These are phyloP conservation scores for Zonitis immaculata DNA, from an alignment of 2,888 invertebrate genomes.

Conservation along the genomic window DNA sequence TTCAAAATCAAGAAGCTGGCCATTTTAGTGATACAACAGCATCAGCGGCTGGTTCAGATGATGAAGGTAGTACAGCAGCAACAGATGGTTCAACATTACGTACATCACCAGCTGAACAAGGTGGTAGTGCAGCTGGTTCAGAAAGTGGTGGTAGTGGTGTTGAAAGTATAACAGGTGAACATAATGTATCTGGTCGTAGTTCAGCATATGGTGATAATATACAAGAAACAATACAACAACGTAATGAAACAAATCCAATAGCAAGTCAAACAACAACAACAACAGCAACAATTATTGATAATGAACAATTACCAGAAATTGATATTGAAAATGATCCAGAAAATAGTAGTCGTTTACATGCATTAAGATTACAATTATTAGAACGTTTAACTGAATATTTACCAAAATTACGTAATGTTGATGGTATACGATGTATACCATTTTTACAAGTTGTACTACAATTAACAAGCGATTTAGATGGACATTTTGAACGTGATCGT, in stretches of 20 bases:
- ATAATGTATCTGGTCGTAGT: conserved; percentile 84
- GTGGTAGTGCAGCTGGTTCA: conserved; percentile 60
- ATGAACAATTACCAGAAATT: conserved; percentile 36
- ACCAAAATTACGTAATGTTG: conserved; percentile 68
- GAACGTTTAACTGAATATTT: conserved; percentile 74
- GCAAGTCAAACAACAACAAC: conserved; percentile 19
- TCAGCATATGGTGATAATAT: conserved; percentile 81
- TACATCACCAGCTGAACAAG: conserved; percentile 75
- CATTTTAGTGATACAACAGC: conserved; percentile 78
- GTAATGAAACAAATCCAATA: conserved; percentile 52
- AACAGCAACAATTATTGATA: conserved; percentile 27
- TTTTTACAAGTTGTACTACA: conserved; percentile 87
- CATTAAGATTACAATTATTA: conserved; percentile 64
- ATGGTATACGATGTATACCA: conserved; percentile 83
- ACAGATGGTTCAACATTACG: conserved; percentile 91
- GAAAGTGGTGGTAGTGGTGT: conserved; percentile 91
- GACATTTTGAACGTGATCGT: conserved; percentile 75
- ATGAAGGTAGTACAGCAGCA: conserved; percentile 90
- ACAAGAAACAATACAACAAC: conserved; percentile 55
- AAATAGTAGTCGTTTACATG: conserved; percentile 55
- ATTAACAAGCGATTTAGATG: conserved; percentile 84
- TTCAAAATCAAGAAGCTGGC: conserved; percentile 51
- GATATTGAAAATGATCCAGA: conserved; percentile 43
- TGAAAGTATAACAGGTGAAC: conserved; percentile 85
- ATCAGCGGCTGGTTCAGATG: conserved; percentile 86